Evolutionary conservation across 1,140 invertebrate species (phyloP), one percentile per base, ranked within the genome.

Genomic region (Harpegnathos saltator): DNA sequence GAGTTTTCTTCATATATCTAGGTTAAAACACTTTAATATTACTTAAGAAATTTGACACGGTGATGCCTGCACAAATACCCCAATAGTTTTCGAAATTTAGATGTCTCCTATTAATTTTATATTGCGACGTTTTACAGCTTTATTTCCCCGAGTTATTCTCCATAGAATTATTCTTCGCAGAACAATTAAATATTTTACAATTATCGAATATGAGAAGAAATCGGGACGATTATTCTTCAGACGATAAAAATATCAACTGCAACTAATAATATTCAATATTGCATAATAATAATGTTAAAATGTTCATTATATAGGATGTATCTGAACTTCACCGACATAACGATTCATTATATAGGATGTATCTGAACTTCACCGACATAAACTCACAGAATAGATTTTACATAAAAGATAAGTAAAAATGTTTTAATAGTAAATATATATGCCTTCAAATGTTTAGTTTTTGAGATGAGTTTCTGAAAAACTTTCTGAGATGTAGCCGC

Each of bases 21-120:
- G 33, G 0, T 77, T 78, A 71, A n/a, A n/a, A n/a, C n/a, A n/a
- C n/a, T 77, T 78, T 58, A 48, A 24, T 58, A 71, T 14, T 77
- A 24, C 1, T 59, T 80, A 80, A 80, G 52, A 5, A 44, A 58
- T 4, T 69, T 59, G 22, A 69, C n/a, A 77, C 33, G n/a, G 52
- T 29, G 11, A 24, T 48, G 17, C 17, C n/a, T 54, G n/a, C 3
- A 19, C 38, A 22, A 75, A 4, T n/a, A 62, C 24, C n/a, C n/a
- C 29, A 3, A 65, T 33, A 50, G 22, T 52, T 65, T 65, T 52
- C 11, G n/a, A 44, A 75, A 33, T 14, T 15, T 58, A 29, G 3
- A 73, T 59, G 24, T 73, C 22, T 14, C 3, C 59, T 74, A 44
- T 61, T 38, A 73, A 24, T 73, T 73, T 59, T 38, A 17, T n/a